Conservation (phyloP, 53 echinoderm and acorn worm genomes). For the Antedon mediterranea region DNA sequence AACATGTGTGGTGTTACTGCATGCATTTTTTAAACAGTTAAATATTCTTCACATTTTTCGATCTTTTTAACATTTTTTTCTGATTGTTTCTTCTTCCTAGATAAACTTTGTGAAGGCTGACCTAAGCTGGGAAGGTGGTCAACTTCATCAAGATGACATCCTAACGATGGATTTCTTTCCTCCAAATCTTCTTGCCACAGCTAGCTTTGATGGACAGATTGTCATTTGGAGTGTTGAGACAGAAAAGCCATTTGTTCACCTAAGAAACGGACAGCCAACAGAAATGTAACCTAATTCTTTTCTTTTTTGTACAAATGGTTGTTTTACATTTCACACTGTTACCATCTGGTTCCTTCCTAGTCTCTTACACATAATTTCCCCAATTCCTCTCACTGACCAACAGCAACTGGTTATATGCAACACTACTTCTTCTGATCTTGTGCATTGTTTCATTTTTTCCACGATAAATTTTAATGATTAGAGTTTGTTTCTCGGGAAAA, state of each 20-base stretch:
- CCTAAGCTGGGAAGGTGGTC: conserved; percentile 75
- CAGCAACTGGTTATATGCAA: too few relatives aligned
- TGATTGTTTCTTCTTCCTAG: conserved; percentile 1
- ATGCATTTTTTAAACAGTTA: too few relatives aligned
- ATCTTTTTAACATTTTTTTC: too few relatives aligned
- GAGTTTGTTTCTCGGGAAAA: too few relatives aligned
- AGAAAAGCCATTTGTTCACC: conserved; percentile 54
- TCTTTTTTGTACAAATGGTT: background rate
- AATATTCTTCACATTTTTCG: too few relatives aligned
- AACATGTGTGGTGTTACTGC: too few relatives aligned
- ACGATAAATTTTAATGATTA: too few relatives aligned
- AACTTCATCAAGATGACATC: conserved; percentile 84
- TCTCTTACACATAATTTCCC: background rate
- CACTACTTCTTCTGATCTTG: too few relatives aligned
- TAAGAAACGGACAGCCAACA: conserved; percentile 65
- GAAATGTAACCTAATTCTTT: conserved; percentile 36
- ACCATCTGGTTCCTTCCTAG: background rate
- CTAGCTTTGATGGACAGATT: conserved; percentile 91
- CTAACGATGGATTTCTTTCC: conserved; percentile 56
- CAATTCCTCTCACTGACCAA: too few relatives aligned
- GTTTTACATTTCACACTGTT: background rate
- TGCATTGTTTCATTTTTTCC: too few relatives aligned
- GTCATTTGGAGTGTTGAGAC: conserved; percentile 90
- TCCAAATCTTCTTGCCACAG: conserved; percentile 89
- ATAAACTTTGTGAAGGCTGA: conserved; percentile 31